Percentiles rank a stretch among this genome's conserved stretches.
Evolutionary conservation across 2,113 vertebrate genomes (phyloP).

Genomic region (Sebastes schlegelii): DNA sequence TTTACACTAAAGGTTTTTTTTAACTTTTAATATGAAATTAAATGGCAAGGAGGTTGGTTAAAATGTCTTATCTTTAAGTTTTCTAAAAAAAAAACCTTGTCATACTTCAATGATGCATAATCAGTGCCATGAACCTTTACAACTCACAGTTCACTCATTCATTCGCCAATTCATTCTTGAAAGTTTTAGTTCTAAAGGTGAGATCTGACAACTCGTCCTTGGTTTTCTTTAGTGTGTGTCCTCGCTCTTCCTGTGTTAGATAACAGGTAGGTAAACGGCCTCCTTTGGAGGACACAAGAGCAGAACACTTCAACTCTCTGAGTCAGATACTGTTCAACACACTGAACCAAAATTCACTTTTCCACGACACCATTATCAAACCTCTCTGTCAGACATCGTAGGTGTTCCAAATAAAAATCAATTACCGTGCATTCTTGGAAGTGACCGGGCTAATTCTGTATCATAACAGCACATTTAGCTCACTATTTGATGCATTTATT

Average conservation of each 20-base stretch:
- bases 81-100: no score
- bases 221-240: background rate
- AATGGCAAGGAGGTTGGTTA: background rate
- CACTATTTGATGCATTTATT: background rate
- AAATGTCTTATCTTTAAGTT: background rate
- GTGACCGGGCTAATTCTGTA: background rate
- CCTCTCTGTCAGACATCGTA: slow-evolving; percentile 41
- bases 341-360: background rate
- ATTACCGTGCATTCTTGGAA: slow-evolving; percentile 11
- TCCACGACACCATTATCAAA: slow-evolving; percentile 24
- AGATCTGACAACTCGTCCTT: background rate
- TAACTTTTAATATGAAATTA: background rate
- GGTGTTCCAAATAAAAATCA: slow-evolving; percentile 17
- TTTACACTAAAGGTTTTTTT: no score
- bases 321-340: slow-evolving; percentile 34
- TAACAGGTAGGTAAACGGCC: background rate
- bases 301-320: slow-evolving; percentile 31
- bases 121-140: background rate
- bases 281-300: slow-evolving; percentile 15
- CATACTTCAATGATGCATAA: background rate
- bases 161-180: background rate
- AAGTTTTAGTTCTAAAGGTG: background rate
- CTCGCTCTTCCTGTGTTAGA: slow-evolving; percentile 17
- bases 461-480: background rate
- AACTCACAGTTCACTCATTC: background rate